These are phyloP conservation scores for Limnephilus lunatus DNA, from an alignment of 2,888 invertebrate genomes.

Conservation along the genomic window DNA sequence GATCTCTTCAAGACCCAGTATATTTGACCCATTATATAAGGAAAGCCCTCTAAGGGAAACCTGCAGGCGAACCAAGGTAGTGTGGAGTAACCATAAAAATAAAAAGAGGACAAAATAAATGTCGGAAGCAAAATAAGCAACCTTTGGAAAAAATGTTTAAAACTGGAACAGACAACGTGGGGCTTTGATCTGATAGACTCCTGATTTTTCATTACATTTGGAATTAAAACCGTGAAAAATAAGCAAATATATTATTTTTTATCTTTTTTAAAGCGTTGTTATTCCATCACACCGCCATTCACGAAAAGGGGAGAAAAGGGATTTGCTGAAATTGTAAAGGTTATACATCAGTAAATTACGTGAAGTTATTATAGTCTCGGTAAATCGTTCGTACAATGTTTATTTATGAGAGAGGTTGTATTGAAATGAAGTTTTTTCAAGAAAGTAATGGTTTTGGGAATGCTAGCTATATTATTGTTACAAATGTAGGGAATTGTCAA, in stretches of 20 bases:
- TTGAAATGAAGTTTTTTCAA: background rate
- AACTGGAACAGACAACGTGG: no score
- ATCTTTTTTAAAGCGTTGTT: background rate
- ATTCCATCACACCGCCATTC: background rate
- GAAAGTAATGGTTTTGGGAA: background rate
- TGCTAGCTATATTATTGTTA: background rate
- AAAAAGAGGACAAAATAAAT: background rate
- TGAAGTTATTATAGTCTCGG: conserved; percentile 2
- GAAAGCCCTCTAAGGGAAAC: background rate
- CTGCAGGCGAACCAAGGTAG: background rate
- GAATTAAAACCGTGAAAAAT: no score
- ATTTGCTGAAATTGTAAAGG: conserved; percentile 15
- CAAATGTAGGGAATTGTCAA: background rate
- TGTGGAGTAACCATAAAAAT: background rate
- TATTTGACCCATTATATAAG: background rate
- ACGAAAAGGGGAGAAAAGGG: background rate
- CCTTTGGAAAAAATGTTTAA: no score
- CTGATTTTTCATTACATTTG: background rate
- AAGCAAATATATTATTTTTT: background rate
- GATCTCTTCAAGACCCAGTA: background rate
- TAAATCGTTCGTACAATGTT: conserved; percentile 19
- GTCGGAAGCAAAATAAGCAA: no score
- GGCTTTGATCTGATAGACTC: background rate
- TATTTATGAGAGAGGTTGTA: conserved; percentile 21
- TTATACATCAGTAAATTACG: conserved; percentile 22